Percentiles rank a stretch among this genome's conserved stretches.
phyloP scores from a whole-genome alignment of 2,888 invertebrate genomes.

The Mycalesis mineus region DNA sequence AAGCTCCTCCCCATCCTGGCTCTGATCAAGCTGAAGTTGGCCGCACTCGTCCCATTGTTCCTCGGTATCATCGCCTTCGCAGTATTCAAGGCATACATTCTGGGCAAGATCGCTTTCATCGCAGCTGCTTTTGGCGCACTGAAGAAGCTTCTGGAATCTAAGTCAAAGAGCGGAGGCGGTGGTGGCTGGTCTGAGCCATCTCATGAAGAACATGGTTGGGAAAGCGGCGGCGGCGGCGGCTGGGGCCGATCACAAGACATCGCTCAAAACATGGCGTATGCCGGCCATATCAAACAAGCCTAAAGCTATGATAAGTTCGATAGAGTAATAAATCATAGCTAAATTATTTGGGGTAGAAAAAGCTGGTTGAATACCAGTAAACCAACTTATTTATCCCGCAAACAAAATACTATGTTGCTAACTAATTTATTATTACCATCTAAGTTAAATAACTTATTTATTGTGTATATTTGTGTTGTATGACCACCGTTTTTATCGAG shows the following conservation, averaged over 20 bases:
- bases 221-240: slow-evolving; percentile 71
- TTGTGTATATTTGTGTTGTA: slow-evolving; percentile 33
- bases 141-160: slow-evolving; percentile 84
- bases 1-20: slow-evolving; percentile 86
- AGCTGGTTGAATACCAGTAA: not conserved
- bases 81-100: slow-evolving; percentile 89
- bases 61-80: slow-evolving; percentile 86
- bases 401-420: slow-evolving; percentile 17
- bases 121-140: slow-evolving; percentile 83
- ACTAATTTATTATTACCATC: slow-evolving; percentile 34
- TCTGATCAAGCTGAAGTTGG: slow-evolving; percentile 86
- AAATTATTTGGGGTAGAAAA: not conserved
- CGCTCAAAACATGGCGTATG: slow-evolving; percentile 83
- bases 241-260: slow-evolving; percentile 82
- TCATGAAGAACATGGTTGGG: slow-evolving; percentile 77
- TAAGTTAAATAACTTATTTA: slow-evolving; percentile 19
- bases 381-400: not conserved
- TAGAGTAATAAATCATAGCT: not conserved
- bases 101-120: slow-evolving; percentile 90
- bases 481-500: slow-evolving; percentile 49
- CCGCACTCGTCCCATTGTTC: slow-evolving; percentile 85
- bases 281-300: slow-evolving; percentile 75
- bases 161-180: slow-evolving; percentile 80
- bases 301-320: slow-evolving; percentile 33
- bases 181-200: slow-evolving; percentile 81